Evolutionary conservation across 2,888 invertebrate species (phyloP), one percentile per base, ranked within the genome.

Genomic region (Oscheius onirici): DNA sequence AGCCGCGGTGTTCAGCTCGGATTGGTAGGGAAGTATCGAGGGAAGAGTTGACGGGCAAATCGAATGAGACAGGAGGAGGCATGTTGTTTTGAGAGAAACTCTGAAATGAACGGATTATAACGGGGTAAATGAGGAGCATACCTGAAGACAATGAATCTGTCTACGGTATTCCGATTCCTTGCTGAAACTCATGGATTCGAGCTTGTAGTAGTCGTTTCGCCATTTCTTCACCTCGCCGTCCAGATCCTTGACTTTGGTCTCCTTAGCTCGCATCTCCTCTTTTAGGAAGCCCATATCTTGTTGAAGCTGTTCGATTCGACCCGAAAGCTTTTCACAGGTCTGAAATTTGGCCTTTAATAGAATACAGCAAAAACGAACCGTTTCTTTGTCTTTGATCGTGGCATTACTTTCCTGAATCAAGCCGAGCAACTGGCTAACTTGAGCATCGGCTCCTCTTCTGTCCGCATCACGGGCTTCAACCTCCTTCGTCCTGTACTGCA

Each of bases 161-260:
- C 43, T 34, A 8, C 13, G 17, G n/a, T 41, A 58, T 41, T 58
- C 58, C 13, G n/a, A 3, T n/a, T 58, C 58, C 22, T 58, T 58
- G 13, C 17, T 40, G 41, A 41, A 58, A 11, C 20, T 40, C 6
- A 22, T 58, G 0, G 58, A 20, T 13, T 58, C 58, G 17, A 58
- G 43, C 58, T 41, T 58, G n/a, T 41, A 41, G 22, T 41, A 58
- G 41, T 58, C 58, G 41, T 58, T 58, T 40, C 41, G 40, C 58
- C 58, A 58, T 58, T n/a, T 40, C 20, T 58, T 58, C 11, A 20
- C 41, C 17, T 58, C 58, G 1, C 5, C 58, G 6, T 58, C 58
- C 15, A n/a, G n/a, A 15, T 41, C 40, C 22, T 24, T 58, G 0
- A 58, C 3, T 58, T 58, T 58, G 40, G 40, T 40, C 11, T 58